phyloP scores from a whole-genome alignment of 1,140 invertebrate species.

The silkworm (Bombyx mori) region DNA sequence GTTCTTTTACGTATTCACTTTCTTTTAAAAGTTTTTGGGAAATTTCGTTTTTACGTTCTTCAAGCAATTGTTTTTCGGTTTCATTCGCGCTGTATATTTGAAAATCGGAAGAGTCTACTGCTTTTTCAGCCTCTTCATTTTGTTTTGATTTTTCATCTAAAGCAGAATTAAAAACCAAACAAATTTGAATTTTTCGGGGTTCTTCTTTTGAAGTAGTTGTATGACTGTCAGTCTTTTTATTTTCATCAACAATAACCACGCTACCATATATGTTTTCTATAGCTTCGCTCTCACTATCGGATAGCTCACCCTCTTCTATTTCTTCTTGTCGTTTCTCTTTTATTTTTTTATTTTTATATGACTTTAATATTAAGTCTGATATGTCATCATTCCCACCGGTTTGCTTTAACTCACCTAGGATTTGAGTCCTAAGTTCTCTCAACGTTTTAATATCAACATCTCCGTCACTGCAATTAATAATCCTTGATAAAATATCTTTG shows the following conservation, averaged over 20 bases:
- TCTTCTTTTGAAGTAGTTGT: constrained; percentile 25
- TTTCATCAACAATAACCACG: constrained; percentile 36
- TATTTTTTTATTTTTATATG: constrained; percentile 34
- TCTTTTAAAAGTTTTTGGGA: background rate
- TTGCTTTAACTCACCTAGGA: constrained; percentile 52
- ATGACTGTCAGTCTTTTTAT: constrained; percentile 35
- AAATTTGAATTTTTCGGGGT: constrained; percentile 56
- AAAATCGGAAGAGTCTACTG: constrained; percentile 36
- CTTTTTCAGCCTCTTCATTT: background rate
- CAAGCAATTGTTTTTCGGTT: constrained; percentile 4
- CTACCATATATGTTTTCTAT: constrained; percentile 62
- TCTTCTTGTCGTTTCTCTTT: constrained; percentile 34
- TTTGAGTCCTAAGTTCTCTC: constrained; percentile 46
- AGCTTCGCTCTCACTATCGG: constrained; percentile 65
- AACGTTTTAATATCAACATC: constrained; percentile 60
- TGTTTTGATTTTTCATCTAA: constrained; percentile 18
- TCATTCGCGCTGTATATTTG: constrained; percentile 28
- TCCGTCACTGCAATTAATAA: constrained; percentile 53
- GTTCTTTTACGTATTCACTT: background rate
- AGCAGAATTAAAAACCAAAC: constrained; percentile 51
- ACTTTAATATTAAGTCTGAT: constrained; percentile 57
- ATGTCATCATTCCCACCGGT: constrained; percentile 57
- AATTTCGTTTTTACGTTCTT: background rate
- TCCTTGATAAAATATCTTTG: constrained; percentile 54
- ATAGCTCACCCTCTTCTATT: constrained; percentile 62